Evolutionary conservation across 2,888 invertebrate species (phyloP).

Genomic region (Meganola albula): DNA sequence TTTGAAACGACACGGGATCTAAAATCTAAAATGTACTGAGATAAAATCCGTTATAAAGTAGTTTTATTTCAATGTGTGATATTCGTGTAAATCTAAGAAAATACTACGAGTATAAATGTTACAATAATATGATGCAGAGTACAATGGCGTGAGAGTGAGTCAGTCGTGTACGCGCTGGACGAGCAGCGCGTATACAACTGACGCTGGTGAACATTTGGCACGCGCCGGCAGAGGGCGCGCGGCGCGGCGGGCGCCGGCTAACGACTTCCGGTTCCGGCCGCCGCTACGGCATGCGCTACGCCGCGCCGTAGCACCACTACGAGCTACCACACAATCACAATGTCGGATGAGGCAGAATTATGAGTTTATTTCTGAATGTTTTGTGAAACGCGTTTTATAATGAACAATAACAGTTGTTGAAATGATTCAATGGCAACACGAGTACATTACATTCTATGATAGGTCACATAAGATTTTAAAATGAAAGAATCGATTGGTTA

Average conservation of each 20-base stretch:
- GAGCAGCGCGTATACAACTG: conserved; percentile 22
- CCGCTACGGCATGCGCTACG: conserved; percentile 33
- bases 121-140: background rate
- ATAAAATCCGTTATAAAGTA: too few relatives aligned
- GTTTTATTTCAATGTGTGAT: too few relatives aligned
- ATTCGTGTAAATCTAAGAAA: too few relatives aligned
- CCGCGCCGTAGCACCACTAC: conserved; percentile 28
- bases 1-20: too few relatives aligned
- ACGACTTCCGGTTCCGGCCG: conserved; percentile 63
- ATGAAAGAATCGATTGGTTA: too few relatives aligned
- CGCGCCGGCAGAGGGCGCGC: conserved; percentile 21
- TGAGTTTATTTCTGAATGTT: conserved; percentile 38
- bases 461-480: too few relatives aligned
- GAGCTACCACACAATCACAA: conserved; percentile 25
- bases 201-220: conserved; percentile 33
- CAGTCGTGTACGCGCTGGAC: background rate
- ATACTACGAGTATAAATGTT: background rate
- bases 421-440: conserved; percentile 2
- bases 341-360: conserved; percentile 33
- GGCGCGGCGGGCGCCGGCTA: conserved; percentile 36
- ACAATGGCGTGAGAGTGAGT: background rate
- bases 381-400: conserved; percentile 35
- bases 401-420: conserved; percentile 21
- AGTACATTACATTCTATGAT: too few relatives aligned
- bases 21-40: too few relatives aligned